phyloP scores from a whole-genome alignment of 2,888 invertebrate species.

The Tribolium freemani region DNA sequence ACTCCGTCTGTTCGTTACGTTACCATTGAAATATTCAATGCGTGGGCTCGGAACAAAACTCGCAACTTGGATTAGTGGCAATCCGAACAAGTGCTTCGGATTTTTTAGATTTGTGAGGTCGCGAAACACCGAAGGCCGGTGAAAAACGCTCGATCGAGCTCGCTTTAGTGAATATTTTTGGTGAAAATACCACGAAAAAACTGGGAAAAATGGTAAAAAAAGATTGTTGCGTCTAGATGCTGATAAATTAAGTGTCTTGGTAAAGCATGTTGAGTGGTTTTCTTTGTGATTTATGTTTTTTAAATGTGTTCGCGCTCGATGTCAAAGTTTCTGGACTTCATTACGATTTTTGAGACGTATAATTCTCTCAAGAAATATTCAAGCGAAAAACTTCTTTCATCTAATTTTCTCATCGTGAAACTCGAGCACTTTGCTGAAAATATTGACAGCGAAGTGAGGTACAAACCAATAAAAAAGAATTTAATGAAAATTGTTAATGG shows the following conservation, averaged over 20 bases:
- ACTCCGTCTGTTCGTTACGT: slow-evolving; percentile 23
- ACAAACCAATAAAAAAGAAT: not conserved
- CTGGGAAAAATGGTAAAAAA: not conserved
- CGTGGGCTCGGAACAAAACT: slow-evolving; percentile 20
- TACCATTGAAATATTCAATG: slow-evolving; percentile 28
- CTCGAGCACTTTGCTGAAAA: not conserved
- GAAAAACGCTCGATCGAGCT: not conserved
- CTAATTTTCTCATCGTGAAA: not conserved
- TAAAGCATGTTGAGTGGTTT: not conserved
- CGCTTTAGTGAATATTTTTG: too few relatives aligned
- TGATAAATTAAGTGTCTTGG: not conserved
- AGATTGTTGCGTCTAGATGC: not conserved
- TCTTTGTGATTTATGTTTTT: not conserved
- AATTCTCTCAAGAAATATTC: not conserved
- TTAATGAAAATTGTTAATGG: not conserved
- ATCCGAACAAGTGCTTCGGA: slow-evolving; percentile 21
- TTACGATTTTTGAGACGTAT: not conserved
- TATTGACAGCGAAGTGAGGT: not conserved
- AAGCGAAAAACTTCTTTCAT: not conserved
- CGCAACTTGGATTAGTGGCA: slow-evolving; percentile 17
- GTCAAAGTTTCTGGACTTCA: not conserved
- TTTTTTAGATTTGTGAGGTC: slow-evolving; percentile 22
- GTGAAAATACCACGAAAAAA: too few relatives aligned
- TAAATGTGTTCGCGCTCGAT: not conserved
- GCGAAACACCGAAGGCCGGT: not conserved